Conservation (phyloP, 2,888 invertebrate genomes). For the Hybos culiciformis region DNA sequence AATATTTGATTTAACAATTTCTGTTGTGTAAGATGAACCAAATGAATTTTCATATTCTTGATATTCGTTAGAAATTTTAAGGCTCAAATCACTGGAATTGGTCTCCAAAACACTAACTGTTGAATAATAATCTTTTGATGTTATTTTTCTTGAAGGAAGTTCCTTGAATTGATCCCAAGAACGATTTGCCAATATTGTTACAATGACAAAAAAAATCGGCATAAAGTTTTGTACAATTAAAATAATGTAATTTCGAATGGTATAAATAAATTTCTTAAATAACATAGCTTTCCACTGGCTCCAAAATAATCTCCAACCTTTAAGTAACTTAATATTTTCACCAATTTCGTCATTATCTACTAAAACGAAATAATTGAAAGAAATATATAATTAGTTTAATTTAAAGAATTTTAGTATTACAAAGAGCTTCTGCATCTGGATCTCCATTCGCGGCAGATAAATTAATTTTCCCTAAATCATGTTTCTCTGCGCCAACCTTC, state of each 20-base stretch:
- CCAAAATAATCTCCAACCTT: slow-evolving; percentile 31
- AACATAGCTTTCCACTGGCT: slow-evolving; percentile 55
- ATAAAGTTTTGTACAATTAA: slow-evolving; percentile 51
- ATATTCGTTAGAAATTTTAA: slow-evolving; percentile 25
- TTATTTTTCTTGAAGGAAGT: slow-evolving; percentile 36
- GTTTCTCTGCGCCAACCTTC: slow-evolving; percentile 45
- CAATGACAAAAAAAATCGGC: slow-evolving; percentile 49
- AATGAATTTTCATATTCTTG: slow-evolving; percentile 14
- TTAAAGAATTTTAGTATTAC: no score
- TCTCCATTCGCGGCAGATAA: no score
- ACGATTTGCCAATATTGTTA: slow-evolving; percentile 48
- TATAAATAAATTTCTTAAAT: slow-evolving; percentile 48
- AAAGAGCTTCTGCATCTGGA: no score
- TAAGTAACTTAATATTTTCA: no score
- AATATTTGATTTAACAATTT: neutral
- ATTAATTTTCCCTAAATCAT: no score
- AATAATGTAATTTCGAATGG: slow-evolving; percentile 52
- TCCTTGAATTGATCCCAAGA: slow-evolving; percentile 33
- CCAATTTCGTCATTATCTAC: no score
- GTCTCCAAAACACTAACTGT: no score
- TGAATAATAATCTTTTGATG: slow-evolving; percentile 11
- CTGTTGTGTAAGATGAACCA: neutral
- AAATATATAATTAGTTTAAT: no score
- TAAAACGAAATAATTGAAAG: no score
- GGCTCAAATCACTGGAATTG: slow-evolving; percentile 2